Evolutionary conservation across 2,888 invertebrate species (phyloP).

Genomic region (Drosophila tripunctata): DNA sequence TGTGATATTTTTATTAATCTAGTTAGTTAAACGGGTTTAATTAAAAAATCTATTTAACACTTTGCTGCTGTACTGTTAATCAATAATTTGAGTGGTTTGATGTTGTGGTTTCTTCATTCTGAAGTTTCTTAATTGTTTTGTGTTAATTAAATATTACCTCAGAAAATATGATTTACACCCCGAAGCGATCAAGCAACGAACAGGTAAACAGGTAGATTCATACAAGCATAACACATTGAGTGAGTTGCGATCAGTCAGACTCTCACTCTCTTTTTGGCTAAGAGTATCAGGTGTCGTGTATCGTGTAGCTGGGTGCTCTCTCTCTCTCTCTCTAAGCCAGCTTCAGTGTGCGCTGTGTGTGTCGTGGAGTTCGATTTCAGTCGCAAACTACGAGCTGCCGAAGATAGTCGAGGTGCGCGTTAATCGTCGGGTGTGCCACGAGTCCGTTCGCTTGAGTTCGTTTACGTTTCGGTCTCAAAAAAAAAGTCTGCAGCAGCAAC

Average conservation of each 20-base stretch:
- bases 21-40: too few relatives aligned
- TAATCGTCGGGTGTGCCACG: constrained; percentile 12
- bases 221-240: too few relatives aligned
- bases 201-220: constrained; percentile 1
- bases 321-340: constrained; percentile 31
- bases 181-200: neutral
- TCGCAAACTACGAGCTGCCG: constrained; percentile 71
- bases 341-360: constrained; percentile 33
- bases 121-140: neutral
- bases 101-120: neutral
- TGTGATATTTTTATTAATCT: too few relatives aligned
- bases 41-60: too few relatives aligned
- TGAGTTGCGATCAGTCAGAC: neutral
- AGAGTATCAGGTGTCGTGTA: constrained; percentile 23
- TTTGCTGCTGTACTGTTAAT: too few relatives aligned
- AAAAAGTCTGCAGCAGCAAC: constrained; percentile 22
- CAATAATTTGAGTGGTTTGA: too few relatives aligned
- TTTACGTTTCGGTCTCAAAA: constrained; percentile 58
- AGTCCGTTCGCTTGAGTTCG: constrained; percentile 38
- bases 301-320: constrained; percentile 28
- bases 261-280: constrained; percentile 11
- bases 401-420: constrained; percentile 65
- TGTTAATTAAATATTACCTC: neutral
- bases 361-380: constrained; percentile 46
- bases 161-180: neutral